Conservation (phyloP, 2,113 vertebrate genomes). For the Hydropotes inermis region DNA sequence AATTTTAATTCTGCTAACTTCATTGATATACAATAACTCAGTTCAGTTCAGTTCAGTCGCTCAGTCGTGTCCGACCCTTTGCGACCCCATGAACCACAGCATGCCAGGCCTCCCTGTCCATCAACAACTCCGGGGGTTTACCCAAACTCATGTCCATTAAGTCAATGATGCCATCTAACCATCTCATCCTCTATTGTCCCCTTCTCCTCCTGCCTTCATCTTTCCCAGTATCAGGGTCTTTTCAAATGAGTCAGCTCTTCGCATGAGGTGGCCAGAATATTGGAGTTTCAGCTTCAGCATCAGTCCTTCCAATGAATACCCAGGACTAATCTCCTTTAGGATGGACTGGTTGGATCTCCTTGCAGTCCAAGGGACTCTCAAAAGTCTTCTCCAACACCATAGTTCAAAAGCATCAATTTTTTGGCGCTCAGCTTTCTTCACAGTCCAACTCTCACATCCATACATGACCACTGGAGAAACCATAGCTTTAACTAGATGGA, state of each 20-base stretch:
- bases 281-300: neutral
- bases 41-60: neutral
- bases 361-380: neutral
- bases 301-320: neutral
- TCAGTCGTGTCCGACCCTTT: neutral
- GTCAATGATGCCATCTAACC: accelerated
- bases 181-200: neutral
- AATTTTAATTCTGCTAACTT: neutral
- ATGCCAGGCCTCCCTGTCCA: neutral
- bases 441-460: neutral
- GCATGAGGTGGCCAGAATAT: neutral
- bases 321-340: neutral
- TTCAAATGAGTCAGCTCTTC: neutral
- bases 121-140: neutral
- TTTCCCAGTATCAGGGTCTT: neutral
- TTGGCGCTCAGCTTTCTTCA: neutral
- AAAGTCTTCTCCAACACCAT: neutral
- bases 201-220: neutral
- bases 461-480: neutral
- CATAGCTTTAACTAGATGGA: neutral
- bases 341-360: neutral
- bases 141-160: neutral
- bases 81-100: neutral
- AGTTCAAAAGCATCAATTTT: neutral
- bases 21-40: neutral